These are phyloP conservation scores for Drosophila recens DNA, from an alignment of 2,888 invertebrate genomes.

Conservation along the genomic window DNA sequence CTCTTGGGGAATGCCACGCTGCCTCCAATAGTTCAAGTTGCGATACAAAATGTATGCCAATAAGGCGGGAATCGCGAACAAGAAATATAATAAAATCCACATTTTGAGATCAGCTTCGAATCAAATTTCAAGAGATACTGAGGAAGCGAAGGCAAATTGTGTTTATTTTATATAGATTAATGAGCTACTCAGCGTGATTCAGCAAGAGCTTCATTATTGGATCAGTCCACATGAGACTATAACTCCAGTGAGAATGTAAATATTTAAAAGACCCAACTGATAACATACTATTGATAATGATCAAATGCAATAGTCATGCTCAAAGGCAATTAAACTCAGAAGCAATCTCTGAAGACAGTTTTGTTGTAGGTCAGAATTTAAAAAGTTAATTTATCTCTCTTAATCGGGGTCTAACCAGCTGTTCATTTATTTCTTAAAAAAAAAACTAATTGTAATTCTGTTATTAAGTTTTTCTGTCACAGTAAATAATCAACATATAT, in stretches of 20 bases:
- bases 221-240: not conserved
- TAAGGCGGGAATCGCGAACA: conserved; percentile 42
- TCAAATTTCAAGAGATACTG: not conserved
- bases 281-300: not conserved
- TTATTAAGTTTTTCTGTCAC: too few relatives aligned
- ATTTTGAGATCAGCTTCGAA: conserved; percentile 22
- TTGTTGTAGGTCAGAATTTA: too few relatives aligned
- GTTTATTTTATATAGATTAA: not conserved
- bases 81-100: conserved; percentile 47
- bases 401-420: too few relatives aligned
- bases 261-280: not conserved
- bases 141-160: not conserved
- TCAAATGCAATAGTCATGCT: not conserved
- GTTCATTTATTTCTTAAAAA: too few relatives aligned
- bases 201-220: not conserved
- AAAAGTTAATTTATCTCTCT: too few relatives aligned
- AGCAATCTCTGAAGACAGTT: not conserved
- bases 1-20: conserved; percentile 51
- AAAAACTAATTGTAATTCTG: too few relatives aligned
- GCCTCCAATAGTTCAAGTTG: conserved; percentile 54
- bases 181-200: not conserved
- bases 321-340: not conserved
- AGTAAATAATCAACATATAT: too few relatives aligned
- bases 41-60: conserved; percentile 37
- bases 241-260: not conserved